Conservation (phyloP, 2,797 vertebrate species). For the Channa striata region DNA sequence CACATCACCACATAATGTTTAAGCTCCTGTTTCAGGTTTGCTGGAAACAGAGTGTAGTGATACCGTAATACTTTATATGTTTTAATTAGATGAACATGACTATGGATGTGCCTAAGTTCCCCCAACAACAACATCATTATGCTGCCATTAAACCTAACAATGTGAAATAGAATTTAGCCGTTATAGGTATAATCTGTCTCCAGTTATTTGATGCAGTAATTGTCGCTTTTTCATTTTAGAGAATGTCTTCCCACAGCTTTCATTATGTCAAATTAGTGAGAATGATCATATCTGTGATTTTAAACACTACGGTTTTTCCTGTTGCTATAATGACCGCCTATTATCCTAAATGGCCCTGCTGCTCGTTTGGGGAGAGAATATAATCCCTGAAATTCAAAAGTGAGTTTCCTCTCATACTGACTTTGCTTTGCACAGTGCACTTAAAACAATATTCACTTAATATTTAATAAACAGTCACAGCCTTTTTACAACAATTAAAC, state of each 20-base stretch:
- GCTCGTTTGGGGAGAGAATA: slow-evolving; percentile 8
- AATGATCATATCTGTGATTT: slow-evolving; percentile 36
- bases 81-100: not conserved
- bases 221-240: slow-evolving; percentile 29
- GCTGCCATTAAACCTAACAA: slow-evolving; percentile 12
- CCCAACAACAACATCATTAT: slow-evolving; percentile 6
- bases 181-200: slow-evolving; percentile 32
- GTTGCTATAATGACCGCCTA: slow-evolving; percentile 29
- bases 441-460: slow-evolving; percentile 8
- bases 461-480: slow-evolving; percentile 3
- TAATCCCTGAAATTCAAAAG: slow-evolving; percentile 34
- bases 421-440: slow-evolving; percentile 4
- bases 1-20: not conserved
- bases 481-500: slow-evolving; percentile 10
- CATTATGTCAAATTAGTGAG: slow-evolving; percentile 45
- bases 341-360: slow-evolving; percentile 25
- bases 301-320: slow-evolving; percentile 22
- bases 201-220: slow-evolving; percentile 38
- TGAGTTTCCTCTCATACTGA: slow-evolving; percentile 7
- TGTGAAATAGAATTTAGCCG: slow-evolving; percentile 4
- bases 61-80: not conserved
- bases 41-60: not conserved
- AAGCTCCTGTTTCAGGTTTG: not conserved
- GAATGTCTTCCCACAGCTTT: slow-evolving; percentile 25
- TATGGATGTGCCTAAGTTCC: not conserved